These are phyloP conservation scores for Itoplectis maculator DNA, from an alignment of 2,888 invertebrate genomes.

Conservation along the genomic window DNA sequence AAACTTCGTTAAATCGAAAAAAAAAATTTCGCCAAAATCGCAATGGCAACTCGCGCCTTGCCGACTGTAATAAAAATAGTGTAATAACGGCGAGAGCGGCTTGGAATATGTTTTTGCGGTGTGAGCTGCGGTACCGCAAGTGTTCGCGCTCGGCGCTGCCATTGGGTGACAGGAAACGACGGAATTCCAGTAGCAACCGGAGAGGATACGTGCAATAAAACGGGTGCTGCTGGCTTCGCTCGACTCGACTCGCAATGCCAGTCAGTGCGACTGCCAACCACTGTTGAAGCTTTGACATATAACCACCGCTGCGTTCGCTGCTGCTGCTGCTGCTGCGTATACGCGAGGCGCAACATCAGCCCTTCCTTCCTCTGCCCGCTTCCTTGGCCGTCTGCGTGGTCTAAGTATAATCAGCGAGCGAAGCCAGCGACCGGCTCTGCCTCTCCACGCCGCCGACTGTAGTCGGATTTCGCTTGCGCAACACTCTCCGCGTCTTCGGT, in stretches of 20 bases:
- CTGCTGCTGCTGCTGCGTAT: no score
- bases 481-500: constrained; percentile 22
- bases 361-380: background rate
- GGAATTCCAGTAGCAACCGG: constrained; percentile 67
- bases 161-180: constrained; percentile 67
- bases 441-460: constrained; percentile 27
- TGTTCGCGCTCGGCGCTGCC: constrained; percentile 1
- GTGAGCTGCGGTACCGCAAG: constrained; percentile 8
- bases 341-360: constrained; percentile 18
- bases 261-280: constrained; percentile 6
- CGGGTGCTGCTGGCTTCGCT: constrained; percentile 64
- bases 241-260: constrained; percentile 31
- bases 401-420: constrained; percentile 37
- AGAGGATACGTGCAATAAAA: constrained; percentile 70
- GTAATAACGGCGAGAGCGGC: constrained; percentile 20
- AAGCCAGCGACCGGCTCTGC: constrained; percentile 28
- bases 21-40: no score
- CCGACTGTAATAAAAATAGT: constrained; percentile 17
- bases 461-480: constrained; percentile 61
- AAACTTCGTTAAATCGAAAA: no score
- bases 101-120: constrained; percentile 23
- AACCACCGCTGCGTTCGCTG: constrained; percentile 1
- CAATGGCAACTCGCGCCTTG: no score
- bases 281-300: constrained; percentile 45
- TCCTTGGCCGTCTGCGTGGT: constrained; percentile 1